Percentiles rank a stretch among this genome's conserved stretches.
These are phyloP conservation scores for Artibeus lituratus DNA, from an alignment of 2,797 vertebrate species.

Conservation along the genomic window DNA sequence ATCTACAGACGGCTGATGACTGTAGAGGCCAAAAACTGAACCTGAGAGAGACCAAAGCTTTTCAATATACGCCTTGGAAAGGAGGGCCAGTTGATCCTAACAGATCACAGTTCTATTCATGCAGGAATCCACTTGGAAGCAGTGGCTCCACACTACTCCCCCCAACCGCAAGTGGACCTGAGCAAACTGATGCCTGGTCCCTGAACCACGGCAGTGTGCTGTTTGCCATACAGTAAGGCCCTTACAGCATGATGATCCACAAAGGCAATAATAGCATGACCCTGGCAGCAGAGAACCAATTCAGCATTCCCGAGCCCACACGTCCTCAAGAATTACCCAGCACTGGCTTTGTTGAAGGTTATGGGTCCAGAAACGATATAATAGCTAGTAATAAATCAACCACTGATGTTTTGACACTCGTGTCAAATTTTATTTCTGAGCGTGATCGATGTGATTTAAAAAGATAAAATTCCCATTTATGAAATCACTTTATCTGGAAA, in stretches of 20 bases:
- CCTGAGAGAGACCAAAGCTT: conserved; percentile 87
- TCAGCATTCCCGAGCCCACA: conserved; percentile 85
- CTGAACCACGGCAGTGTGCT: conserved; percentile 86
- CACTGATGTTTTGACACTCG: background rate
- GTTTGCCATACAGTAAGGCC: conserved; percentile 91
- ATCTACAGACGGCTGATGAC: conserved; percentile 88
- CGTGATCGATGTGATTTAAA: background rate
- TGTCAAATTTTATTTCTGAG: background rate
- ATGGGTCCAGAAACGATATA: conserved; percentile 83
- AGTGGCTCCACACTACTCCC: conserved; percentile 83
- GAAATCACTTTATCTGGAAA: background rate
- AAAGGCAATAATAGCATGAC: conserved; percentile 91
- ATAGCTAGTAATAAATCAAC: background rate
- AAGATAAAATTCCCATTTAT: background rate
- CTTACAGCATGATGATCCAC: conserved; percentile 87
- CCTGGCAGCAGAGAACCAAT: conserved; percentile 88
- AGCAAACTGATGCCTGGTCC: conserved; percentile 72
- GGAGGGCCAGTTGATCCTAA: conserved; percentile 85
- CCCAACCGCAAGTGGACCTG: background rate
- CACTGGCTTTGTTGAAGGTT: conserved; percentile 88
- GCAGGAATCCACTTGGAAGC: conserved; percentile 87
- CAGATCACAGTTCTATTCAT: conserved; percentile 89
- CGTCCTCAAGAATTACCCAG: conserved; percentile 83
- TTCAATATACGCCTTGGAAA: conserved; percentile 91
- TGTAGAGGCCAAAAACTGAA: conserved; percentile 88